Base-by-base conservation (phyloP, 2,888 invertebrate genomes). In the Hemaris fuciformis region DNA sequence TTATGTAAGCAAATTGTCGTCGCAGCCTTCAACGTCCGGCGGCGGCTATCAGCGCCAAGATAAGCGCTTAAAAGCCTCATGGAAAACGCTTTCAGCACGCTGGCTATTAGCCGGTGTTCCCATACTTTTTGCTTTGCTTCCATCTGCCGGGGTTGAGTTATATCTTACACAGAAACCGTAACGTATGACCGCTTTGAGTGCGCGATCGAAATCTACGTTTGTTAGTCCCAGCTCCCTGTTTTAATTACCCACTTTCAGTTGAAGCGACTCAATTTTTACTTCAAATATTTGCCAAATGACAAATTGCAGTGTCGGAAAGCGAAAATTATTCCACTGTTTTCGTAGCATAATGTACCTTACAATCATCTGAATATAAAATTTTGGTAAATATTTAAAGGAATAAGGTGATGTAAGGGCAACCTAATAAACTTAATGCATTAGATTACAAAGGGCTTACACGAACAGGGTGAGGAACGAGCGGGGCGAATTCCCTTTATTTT, bases 1-100 rank as follows among this genome's bases (percentile, higher is more conserved):
- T 91, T 91, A 91, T 91, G 91, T 89, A 90, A 88, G 91, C 86
- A 91, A 91, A 91, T 91, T 91, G 91, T 89, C 88, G 88, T 89
- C 88, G 83, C 85, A 84, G 87, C 88, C 88, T 90, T 87, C 91
- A 88, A 79, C 85, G 88, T 87, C 89, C 89, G 89, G 89, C 81
- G 84, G 81, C 83, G 87, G 88, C 90, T 91, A 91, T 91, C 92
- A 90, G 89, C 89, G 84, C 81, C 88, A 89, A 90, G 92, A 91
- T 91, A 90, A 91, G 91, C 91, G 90, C 89, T 91, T 91, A 91
- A 91, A 91, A 91, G 92, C 92, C 83, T 86, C 84, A 84, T 80
- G 86, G 83, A 88, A 87, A 91, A 82, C 86, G 89, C 87, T 91
- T 90, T 90, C 87, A 89, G 85, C 81, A 79, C 80, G 79, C 81